Evolutionary conservation across 2,113 vertebrate genomes (phyloP).

Genomic region (Pholis gunnellus): DNA sequence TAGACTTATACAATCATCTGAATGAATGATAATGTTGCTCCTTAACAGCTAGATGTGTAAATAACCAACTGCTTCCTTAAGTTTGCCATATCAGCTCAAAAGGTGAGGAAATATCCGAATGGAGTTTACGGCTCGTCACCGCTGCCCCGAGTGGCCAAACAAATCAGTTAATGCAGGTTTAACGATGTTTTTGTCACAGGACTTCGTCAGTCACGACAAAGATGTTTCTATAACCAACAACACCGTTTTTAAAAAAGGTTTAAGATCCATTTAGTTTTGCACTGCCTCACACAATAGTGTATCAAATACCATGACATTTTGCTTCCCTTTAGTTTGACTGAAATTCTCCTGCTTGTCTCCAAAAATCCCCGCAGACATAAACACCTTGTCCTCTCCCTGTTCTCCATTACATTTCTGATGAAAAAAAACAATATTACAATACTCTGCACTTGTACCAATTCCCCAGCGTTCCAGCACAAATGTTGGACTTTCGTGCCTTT

Average conservation of each 20-base stretch:
- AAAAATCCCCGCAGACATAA: conserved; percentile 18
- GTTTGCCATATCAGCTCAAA: neutral
- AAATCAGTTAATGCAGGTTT: neutral
- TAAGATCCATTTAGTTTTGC: neutral
- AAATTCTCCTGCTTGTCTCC: neutral
- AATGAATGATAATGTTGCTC: neutral
- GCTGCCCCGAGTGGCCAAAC: neutral
- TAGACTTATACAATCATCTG: neutral
- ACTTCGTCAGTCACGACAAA: neutral
- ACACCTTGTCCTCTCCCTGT: neutral
- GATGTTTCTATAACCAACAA: neutral
- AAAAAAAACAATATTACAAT: conserved; percentile 32
- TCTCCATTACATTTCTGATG: conserved; percentile 24
- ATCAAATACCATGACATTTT: neutral
- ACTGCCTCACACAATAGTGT: neutral
- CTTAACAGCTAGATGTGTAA: neutral
- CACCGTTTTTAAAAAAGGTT: neutral
- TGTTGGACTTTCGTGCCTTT: conserved; percentile 33
- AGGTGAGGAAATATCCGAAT: neutral
- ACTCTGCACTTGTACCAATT: conserved; percentile 48
- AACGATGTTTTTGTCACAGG: neutral
- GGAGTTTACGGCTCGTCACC: neutral
- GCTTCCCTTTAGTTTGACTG: neutral
- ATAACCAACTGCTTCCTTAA: neutral
- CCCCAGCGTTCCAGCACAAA: conserved; percentile 33